Percentiles rank a stretch among this genome's conserved stretches.
These are phyloP conservation scores for Marisa cornuarietis DNA, from an alignment of 1,140 invertebrate species.

Conservation along the genomic window DNA sequence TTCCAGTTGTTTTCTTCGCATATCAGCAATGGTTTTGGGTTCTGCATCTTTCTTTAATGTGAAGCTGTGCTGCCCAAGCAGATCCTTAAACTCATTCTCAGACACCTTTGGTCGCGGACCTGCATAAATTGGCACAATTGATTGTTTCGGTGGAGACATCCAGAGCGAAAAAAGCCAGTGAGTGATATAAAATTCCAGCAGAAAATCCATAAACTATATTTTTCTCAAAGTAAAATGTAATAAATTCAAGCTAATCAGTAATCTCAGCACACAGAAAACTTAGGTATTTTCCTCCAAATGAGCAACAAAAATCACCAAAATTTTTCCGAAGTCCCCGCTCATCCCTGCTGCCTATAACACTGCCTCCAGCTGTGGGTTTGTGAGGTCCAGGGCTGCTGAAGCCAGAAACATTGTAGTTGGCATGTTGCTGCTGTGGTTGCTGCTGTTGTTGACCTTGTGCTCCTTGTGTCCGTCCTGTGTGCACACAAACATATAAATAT, in stretches of 20 bases:
- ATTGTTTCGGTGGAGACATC: too few relatives aligned
- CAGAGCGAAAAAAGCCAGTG: too few relatives aligned
- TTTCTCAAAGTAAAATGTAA: too few relatives aligned
- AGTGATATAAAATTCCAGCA: too few relatives aligned
- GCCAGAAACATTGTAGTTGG: slow-evolving; percentile 30
- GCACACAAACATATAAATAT: neutral
- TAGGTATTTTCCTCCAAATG: neutral
- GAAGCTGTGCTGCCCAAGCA: slow-evolving; percentile 89
- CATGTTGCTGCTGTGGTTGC: slow-evolving; percentile 19
- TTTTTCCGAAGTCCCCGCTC: slow-evolving; percentile 54
- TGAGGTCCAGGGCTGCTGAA: slow-evolving; percentile 28
- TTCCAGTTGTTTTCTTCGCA: slow-evolving; percentile 87
- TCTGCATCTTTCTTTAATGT: slow-evolving; percentile 74
- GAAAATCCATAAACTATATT: too few relatives aligned
- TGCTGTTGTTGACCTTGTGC: slow-evolving; percentile 24
- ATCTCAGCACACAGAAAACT: too few relatives aligned
- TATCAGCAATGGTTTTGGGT: slow-evolving; percentile 90
- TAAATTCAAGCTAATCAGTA: too few relatives aligned
- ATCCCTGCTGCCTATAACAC: slow-evolving; percentile 62
- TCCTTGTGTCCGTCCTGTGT: neutral
- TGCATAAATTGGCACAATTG: slow-evolving; percentile 20
- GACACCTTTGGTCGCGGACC: slow-evolving; percentile 66
- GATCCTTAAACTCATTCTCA: slow-evolving; percentile 87
- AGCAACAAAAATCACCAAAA: slow-evolving; percentile 51
- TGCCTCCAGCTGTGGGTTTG: slow-evolving; percentile 43